Evolutionary conservation across 2,113 vertebrate genomes (phyloP).

Genomic region (Montifringilla adamsi): DNA sequence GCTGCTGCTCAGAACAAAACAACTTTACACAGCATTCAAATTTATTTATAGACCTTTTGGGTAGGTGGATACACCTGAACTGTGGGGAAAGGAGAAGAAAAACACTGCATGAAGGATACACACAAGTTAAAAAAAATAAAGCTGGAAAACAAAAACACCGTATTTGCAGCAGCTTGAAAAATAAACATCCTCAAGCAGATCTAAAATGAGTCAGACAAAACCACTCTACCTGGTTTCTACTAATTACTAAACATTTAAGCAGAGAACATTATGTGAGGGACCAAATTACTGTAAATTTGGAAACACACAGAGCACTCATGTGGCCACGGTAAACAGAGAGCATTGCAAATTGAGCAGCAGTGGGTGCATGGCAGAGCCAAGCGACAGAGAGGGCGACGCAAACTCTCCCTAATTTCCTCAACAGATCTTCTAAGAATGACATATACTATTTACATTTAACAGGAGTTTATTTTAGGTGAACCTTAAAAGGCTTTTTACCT

Average conservation of each 20-base stretch:
- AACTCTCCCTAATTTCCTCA: conserved; percentile 11
- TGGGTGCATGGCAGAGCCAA: neutral
- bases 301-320: neutral
- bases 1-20: conserved; percentile 37
- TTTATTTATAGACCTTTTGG: conserved; percentile 53
- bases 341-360: conserved; percentile 25
- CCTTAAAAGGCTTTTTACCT: neutral
- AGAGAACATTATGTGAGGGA: conserved; percentile 37
- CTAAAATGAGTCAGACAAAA: conserved; percentile 46
- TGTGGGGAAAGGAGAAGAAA: neutral
- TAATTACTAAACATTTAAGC: conserved; percentile 56
- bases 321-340: conserved; percentile 17
- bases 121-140: conserved; percentile 24
- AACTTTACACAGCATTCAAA: neutral
- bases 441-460: neutral
- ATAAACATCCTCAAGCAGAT: conserved; percentile 43
- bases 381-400: neutral
- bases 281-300: conserved; percentile 40
- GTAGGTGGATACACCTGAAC: conserved; percentile 22
- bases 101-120: neutral
- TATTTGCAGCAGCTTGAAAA: conserved; percentile 7
- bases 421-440: neutral
- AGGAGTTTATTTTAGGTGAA: neutral
- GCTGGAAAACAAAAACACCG: neutral
- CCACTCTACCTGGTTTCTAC: conserved; percentile 5